Evolutionary conservation across 2,888 invertebrate genomes (phyloP).

Genomic region (Heliconius charithonia): DNA sequence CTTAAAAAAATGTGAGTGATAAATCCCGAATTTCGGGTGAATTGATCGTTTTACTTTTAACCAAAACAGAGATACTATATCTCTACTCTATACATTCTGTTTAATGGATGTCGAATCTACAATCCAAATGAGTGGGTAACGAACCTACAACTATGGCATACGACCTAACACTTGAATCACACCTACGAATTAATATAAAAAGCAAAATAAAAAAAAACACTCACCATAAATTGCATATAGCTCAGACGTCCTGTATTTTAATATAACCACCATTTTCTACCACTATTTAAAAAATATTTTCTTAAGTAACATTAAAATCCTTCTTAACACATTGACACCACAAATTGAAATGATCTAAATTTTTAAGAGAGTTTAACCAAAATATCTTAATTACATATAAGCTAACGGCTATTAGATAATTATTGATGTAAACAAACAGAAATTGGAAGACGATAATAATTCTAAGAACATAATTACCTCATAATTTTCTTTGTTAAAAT

Average conservation of each 20-base stretch:
- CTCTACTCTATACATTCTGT: neutral
- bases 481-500: neutral
- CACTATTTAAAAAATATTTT: neutral
- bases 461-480: neutral
- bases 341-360: conserved; percentile 17
- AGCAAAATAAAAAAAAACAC: neutral
- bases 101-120: neutral
- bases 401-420: conserved; percentile 4
- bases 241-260: conserved; percentile 43
- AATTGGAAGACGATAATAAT: neutral
- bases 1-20: too few species aligned
- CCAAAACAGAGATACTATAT: too few species aligned
- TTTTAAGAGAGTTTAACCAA: neutral
- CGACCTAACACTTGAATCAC: neutral
- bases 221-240: conserved; percentile 44
- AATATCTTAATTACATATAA: conserved; percentile 3
- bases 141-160: neutral
- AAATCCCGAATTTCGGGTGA: too few species aligned
- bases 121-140: neutral
- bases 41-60: too few species aligned
- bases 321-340: neutral
- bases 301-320: neutral
- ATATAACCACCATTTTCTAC: conserved; percentile 45
- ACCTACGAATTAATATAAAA: neutral
- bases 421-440: conserved; percentile 4